These are phyloP conservation scores for Poecilia wingei DNA, from an alignment of 2,797 vertebrate species.

Conservation along the genomic window DNA sequence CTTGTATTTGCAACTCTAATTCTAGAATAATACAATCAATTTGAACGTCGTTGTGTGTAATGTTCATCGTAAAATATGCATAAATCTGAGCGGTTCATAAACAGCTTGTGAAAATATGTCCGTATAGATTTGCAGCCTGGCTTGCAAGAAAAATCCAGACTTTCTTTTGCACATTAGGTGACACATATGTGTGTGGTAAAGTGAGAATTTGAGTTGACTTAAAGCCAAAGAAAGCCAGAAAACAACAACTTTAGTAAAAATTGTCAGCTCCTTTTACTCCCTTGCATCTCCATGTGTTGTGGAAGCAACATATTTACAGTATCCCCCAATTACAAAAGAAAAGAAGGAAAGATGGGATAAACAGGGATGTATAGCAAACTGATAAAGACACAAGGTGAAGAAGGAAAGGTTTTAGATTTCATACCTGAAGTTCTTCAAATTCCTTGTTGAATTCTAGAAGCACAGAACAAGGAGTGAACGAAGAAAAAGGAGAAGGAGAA, in stretches of 20 bases:
- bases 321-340: neutral
- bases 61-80: neutral
- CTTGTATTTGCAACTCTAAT: neutral
- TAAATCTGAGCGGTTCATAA: neutral
- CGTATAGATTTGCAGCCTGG: neutral
- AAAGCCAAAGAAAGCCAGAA: neutral
- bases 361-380: neutral
- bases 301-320: neutral
- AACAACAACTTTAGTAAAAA: neutral
- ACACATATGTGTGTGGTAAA: neutral
- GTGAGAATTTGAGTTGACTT: neutral
- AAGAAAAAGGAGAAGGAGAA: neutral
- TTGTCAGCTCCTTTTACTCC: neutral
- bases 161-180: conserved; percentile 4
- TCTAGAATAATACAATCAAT: neutral
- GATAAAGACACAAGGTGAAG: neutral
- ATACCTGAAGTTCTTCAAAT: neutral
- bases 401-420: neutral
- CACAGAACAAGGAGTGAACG: neutral
- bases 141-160: neutral
- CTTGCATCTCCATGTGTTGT: neutral
- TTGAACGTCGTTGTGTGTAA: neutral
- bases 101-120: neutral
- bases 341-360: neutral
- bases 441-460: neutral